Percentiles rank a stretch among this genome's conserved stretches.
Evolutionary conservation across 2,888 invertebrate genomes (phyloP).

Genomic region (Acanthacorydalis orientalis): DNA sequence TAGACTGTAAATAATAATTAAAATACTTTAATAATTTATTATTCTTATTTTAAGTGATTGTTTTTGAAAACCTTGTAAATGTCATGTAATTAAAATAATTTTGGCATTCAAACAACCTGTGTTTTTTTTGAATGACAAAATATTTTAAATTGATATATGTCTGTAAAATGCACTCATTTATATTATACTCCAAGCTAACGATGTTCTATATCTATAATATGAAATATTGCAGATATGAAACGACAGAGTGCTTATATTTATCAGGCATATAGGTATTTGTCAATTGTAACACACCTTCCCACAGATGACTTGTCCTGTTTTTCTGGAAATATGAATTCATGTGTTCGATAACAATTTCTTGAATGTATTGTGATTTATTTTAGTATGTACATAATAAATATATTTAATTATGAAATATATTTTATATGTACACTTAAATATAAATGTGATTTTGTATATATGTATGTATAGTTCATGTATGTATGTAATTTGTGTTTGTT

Average conservation of each 20-base stretch:
- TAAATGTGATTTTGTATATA: not conserved
- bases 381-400: not conserved
- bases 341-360: not conserved
- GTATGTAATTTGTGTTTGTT: too few relatives aligned
- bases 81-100: too few relatives aligned
- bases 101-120: too few relatives aligned
- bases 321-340: conserved; percentile 26
- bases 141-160: too few relatives aligned
- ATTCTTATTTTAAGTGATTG: too few relatives aligned
- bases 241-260: not conserved
- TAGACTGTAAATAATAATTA: too few relatives aligned
- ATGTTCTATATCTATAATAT: too few relatives aligned
- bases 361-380: not conserved
- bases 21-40: too few relatives aligned
- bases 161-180: too few relatives aligned
- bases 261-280: not conserved
- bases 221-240: not conserved
- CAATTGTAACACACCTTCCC: conserved; percentile 25
- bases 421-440: not conserved
- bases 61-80: too few relatives aligned
- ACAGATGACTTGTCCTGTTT: conserved; percentile 25
- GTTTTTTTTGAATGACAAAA: too few relatives aligned
- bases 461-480: not conserved
- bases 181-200: too few relatives aligned
- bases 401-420: not conserved